A percentile compares a stretch with the other conserved stretches of the same genome.
Conservation (phyloP, 2,797 vertebrate species). For the Sebastes cheni region DNA sequence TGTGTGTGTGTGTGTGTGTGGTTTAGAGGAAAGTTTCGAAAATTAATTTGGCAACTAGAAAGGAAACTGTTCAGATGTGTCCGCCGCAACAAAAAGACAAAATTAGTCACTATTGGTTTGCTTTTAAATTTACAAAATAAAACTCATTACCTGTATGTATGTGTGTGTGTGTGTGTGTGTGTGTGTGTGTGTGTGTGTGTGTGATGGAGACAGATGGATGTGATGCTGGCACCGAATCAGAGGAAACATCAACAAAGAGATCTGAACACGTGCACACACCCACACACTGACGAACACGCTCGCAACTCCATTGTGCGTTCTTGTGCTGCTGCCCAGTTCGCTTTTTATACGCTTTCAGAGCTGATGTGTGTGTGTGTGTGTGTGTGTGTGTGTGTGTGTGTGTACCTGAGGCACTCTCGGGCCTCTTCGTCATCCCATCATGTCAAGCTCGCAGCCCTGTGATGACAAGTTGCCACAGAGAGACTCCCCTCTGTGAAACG, state of each 20-base stretch:
- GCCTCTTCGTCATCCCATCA: constrained; percentile 22
- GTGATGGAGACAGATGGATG: constrained; percentile 65
- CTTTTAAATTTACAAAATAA: constrained; percentile 15
- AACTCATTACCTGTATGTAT: background rate
- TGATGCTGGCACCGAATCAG: constrained; percentile 67
- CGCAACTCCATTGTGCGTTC: constrained; percentile 34
- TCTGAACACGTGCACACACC: constrained; percentile 36
- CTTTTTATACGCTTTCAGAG: constrained; percentile 38
- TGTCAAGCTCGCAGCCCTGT: constrained; percentile 57
- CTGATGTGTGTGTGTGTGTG: background rate
- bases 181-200: constrained; percentile 22
- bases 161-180: background rate
- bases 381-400: constrained; percentile 17
- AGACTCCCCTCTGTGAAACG: constrained; percentile 50
- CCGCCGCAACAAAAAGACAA: background rate
- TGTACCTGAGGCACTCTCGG: constrained; percentile 30
- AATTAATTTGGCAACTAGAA: background rate
- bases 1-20: constrained; percentile 4
- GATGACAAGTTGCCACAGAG: constrained; percentile 46
- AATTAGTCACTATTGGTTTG: background rate
- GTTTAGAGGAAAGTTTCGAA: constrained; percentile 7
- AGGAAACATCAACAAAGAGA: constrained; percentile 67
- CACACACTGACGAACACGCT: constrained; percentile 11
- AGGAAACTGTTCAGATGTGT: background rate
- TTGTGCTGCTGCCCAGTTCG: constrained; percentile 47